Base-by-base conservation (phyloP, 2,797 vertebrate genomes). In the Arrhamphus sclerolepis region DNA sequence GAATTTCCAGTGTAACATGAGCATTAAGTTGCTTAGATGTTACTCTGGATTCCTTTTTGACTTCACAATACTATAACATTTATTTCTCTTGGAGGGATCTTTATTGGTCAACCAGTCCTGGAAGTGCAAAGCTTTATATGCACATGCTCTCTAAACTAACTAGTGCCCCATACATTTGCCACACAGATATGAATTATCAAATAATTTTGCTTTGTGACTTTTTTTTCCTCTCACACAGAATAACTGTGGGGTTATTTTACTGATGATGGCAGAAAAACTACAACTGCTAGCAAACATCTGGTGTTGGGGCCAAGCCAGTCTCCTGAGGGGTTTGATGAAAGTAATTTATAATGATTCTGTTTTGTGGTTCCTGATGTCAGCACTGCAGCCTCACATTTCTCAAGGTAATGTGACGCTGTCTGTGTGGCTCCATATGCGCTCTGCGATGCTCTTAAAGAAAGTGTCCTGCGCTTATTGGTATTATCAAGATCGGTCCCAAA, bases 221-320 rank as follows among this genome's bases (percentile, higher is more conserved):
- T 18, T 29, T 40, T 28, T 48, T 31, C 11, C 19, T 26, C 34
- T 50, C 26, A 28, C 11, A 21, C 38, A 59, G 34, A 46, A 24
- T 58, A 41, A 54, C 39, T 61, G 62, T 31, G 39, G 58, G 63
- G 39, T 43, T 82, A 87, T 87, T 87, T 83, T 64, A 75, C 80
- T 76, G 76, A 84, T 78, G 78, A 66, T 66, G 75, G 85, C 84
- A 89, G 57, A 88, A 90, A 81, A 81, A 42, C 17, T 62, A 78
- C 72, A 81, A 67, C 58, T 78, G 67, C 70, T 57, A 47, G 72
- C 77, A 85, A 85, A 86, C 88, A 89, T 83, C 82, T 90, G 84
- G 73, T 62, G 62, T 47, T 71, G 66, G 64, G 74, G 61, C 70
- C 66, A 16, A 3, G 51, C 62, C 13, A 46, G 63, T 78, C 76